phyloP scores from a whole-genome alignment of 2,113 vertebrate genomes.

The Cygnus atratus region DNA sequence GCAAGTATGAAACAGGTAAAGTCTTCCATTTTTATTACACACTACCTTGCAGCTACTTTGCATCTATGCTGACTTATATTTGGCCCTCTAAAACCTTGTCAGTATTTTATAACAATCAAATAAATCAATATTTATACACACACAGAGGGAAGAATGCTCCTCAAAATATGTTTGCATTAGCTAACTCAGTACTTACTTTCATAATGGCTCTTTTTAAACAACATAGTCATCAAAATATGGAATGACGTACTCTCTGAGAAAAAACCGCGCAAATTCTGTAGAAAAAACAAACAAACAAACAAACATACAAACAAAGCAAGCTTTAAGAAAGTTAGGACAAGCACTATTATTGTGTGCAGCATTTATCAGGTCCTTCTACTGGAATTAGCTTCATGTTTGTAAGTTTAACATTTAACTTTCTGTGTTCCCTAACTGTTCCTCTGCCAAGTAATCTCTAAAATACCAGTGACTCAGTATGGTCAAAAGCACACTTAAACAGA shows the following conservation, averaged over 20 bases:
- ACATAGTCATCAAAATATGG: constrained; percentile 90
- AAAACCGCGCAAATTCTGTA: constrained; percentile 86
- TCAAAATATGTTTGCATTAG: neutral
- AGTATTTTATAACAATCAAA: neutral
- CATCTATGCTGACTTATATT: neutral
- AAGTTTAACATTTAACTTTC: neutral
- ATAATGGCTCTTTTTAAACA: constrained; percentile 88
- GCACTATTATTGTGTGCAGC: neutral
- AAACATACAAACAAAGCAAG: neutral
- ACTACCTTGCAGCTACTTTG: neutral
- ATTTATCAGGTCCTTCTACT: neutral
- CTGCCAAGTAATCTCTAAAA: neutral
- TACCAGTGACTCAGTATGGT: neutral
- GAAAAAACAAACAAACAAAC: constrained; percentile 2
- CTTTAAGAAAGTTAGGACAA: neutral
- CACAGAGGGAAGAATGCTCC: neutral
- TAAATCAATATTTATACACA: neutral
- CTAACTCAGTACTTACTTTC: constrained; percentile 79
- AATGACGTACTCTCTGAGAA: constrained; percentile 90
- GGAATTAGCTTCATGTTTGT: neutral
- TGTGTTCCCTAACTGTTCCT: neutral
- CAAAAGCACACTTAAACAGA: neutral
- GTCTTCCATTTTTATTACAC: neutral
- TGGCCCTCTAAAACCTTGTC: neutral
- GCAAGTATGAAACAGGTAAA: neutral